Evolutionary conservation across 2,797 vertebrate species (phyloP).

Genomic region (Myiotriccus ornatus): DNA sequence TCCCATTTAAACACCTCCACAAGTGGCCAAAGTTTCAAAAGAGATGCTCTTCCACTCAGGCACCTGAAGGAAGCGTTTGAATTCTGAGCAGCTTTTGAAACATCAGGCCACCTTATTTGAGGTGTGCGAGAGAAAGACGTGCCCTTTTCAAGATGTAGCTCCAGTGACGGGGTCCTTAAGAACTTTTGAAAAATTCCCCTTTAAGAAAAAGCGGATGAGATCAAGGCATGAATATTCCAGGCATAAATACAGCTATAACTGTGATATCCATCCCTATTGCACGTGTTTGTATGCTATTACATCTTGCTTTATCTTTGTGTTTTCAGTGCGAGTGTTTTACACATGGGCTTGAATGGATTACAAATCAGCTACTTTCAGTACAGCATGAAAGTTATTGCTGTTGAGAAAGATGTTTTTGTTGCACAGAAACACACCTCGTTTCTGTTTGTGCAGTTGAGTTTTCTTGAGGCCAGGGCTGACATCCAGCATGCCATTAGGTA

Average conservation of each 20-base stretch:
- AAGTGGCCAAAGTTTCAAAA: constrained; percentile 68
- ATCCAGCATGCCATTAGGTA: constrained; percentile 63
- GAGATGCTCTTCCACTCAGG: constrained; percentile 52
- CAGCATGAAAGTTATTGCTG: background rate
- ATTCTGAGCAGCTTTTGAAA: constrained; percentile 64
- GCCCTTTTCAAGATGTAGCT: constrained; percentile 55
- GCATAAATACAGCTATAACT: constrained; percentile 24
- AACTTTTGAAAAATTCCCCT: constrained; percentile 49
- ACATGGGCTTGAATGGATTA: background rate
- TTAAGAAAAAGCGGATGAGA: constrained; percentile 45
- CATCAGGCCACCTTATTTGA: constrained; percentile 67
- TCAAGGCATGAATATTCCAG: constrained; percentile 55
- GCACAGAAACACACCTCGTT: constrained; percentile 53
- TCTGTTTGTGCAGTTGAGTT: constrained; percentile 16
- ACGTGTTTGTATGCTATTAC: background rate
- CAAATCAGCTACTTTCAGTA: background rate
- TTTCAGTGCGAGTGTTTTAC: background rate
- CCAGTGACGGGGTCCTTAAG: constrained; percentile 7
- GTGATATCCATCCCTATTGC: background rate
- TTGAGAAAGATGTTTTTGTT: constrained; percentile 44
- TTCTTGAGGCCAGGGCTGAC: constrained; percentile 67
- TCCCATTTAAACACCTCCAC: constrained; percentile 61
- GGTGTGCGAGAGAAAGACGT: constrained; percentile 24
- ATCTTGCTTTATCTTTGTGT: background rate
- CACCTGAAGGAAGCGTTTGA: constrained; percentile 47